Evolutionary conservation across 2,113 vertebrate genomes (phyloP).

Genomic region (Phaethornis superciliosus): DNA sequence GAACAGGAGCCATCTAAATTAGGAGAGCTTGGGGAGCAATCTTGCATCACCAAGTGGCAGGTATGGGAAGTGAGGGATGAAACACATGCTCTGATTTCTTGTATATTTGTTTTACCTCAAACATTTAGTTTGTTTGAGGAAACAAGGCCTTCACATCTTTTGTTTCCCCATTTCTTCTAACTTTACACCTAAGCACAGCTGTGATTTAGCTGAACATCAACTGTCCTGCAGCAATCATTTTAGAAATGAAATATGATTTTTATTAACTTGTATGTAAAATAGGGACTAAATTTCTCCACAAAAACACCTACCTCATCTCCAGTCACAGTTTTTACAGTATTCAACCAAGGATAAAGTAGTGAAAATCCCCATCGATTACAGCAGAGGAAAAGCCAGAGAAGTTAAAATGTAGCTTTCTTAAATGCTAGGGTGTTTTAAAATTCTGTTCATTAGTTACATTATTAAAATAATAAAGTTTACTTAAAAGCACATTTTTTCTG

Average conservation of each 20-base stretch:
- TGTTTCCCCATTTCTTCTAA: background rate
- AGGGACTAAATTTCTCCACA: background rate
- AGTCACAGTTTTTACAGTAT: constrained; percentile 21
- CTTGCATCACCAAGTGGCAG: background rate
- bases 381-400: background rate
- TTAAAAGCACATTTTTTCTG: background rate
- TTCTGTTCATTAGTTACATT: background rate
- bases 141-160: background rate
- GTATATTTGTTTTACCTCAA: background rate
- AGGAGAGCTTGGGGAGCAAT: background rate
- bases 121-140: background rate
- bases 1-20: too few relatives aligned
- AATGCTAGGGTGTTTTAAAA: background rate
- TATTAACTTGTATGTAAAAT: background rate
- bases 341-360: background rate
- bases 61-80: background rate
- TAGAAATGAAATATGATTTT: background rate
- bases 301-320: background rate
- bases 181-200: background rate
- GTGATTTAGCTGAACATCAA: background rate
- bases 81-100: background rate
- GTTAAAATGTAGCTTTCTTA: background rate
- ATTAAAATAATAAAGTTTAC: background rate
- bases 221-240: background rate
- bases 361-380: constrained; percentile 18